Evolutionary conservation across 2,888 invertebrate genomes (phyloP), one percentile per base, ranked within the genome.

Genomic region (Rotaria socialis): DNA sequence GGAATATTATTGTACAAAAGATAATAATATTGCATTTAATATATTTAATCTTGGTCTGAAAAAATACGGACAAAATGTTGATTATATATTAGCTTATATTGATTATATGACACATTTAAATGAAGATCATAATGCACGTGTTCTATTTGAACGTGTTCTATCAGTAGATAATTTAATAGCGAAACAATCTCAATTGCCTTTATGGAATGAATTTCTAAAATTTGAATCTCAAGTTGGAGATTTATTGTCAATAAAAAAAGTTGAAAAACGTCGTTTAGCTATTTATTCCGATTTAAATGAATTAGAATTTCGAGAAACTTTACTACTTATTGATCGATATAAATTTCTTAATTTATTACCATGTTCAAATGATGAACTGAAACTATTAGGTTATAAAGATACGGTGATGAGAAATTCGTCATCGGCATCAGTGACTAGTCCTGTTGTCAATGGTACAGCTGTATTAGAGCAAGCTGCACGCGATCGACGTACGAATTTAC

Each of bases 151-250:
- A 91, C 93, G 98, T 27, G 96, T 99, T 3, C 93, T 99, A 43
- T 85, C 67, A 41, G n/a, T 52, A 24, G 86, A 86, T 84, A 50
- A 85, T 47, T 8, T 6, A 7, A 60, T 85, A 24, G 22, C 60
- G 35, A 55, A 55, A 85, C 47, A 85, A 47, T 35, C 19, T 19
- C 41, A 24, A 55, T 75, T 94, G 14, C 97, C 98, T 90, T 96
- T 99, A 87, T 99, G 99, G 99, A 97, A 98, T 92, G 93, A 95
- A 87, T 99, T 99, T 91, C 92, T 99, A 88, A 97, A 98, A 91
- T 99, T 99, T 91, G 99, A 99, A 92, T 96, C 96, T 85, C 96
- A 97, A 89, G 97, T 99, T 88, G 99, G 99, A 0, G 99, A 99
- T 91, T 92, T 99, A 85, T 95, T 96, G 85, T 96, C 96, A 92